Base-by-base conservation (phyloP, 2,113 vertebrate genomes). In the Pseudorectes ferrugineus region DNA sequence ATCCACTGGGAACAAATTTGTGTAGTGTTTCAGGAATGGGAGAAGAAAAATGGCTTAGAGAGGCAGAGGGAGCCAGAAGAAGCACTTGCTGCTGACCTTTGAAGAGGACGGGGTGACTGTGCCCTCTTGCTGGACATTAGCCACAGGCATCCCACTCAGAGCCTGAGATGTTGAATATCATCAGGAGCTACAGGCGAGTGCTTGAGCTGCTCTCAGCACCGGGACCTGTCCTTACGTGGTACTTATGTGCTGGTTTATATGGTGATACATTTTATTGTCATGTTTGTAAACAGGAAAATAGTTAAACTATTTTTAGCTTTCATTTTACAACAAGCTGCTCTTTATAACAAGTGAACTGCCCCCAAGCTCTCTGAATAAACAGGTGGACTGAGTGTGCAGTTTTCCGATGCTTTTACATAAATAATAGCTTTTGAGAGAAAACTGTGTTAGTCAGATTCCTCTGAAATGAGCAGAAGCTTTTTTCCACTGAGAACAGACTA, bases 291-390 rank as follows among this genome's bases (percentile, higher is more conserved):
- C 24, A 89, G 61, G 61, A 83, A 78, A 68, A 51, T 10, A 67
- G 73, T 77, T 83, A 23, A 49, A 38, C 18, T 89, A 29, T 61
- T 91, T 91, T 85, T 80, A 85, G 73, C 48, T 81, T 78, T 75
- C 54, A 29, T 89, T 91, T 92, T 61, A 61, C 45, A 67, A 18
- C 43, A 26, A 35, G 52, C 43, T 76, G 61, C 52, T 55, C 62
- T 68, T 77, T 52, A 45, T 20, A 33, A 38, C 23, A 15, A 68
- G 18, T 21, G 17, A 84, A 22, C 55, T 85, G 55, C 46, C 58
- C 70, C 22, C 59, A 83, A 48, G 68, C n/a, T 89, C 36, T 55
- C 61, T 21, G 63, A 89, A 84, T 85, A 92, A 93, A 75, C 77
- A 76, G 22, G 58, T 2, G 0, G 31, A 63, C n/a, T 26, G 52